phyloP scores from a whole-genome alignment of 2,888 invertebrate species.

The Agapetus fuscipes region DNA sequence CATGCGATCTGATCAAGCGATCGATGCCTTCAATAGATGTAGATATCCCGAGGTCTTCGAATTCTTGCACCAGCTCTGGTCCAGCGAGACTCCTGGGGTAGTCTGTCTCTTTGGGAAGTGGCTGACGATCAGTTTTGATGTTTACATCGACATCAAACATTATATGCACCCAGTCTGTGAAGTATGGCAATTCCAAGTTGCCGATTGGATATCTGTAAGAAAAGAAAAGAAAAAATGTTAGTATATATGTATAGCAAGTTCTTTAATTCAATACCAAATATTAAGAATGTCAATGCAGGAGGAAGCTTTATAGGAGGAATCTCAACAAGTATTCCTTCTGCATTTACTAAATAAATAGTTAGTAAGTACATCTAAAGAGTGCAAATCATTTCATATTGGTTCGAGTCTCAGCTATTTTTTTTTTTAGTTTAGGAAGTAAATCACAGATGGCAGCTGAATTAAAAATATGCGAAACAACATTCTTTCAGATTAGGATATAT shows the following conservation, averaged over 20 bases:
- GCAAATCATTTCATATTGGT: no score
- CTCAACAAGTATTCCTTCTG: no score
- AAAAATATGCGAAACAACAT: no score
- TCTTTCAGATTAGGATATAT: no score
- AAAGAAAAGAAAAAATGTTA: no score
- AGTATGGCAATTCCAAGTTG: constrained; percentile 61
- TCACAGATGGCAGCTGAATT: no score
- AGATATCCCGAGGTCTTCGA: constrained; percentile 45
- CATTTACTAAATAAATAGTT: no score
- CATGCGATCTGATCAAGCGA: constrained; percentile 80
- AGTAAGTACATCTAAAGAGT: no score
- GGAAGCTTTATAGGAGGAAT: no score
- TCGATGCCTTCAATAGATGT: constrained; percentile 71
- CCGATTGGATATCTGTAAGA: constrained; percentile 77
- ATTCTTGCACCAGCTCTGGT: constrained; percentile 46
- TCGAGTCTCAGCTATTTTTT: no score
- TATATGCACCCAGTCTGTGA: constrained; percentile 70
- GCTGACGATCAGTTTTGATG: constrained; percentile 34
- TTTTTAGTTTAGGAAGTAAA: no score
- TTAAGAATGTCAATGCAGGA: no score
- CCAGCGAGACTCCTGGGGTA: constrained; percentile 61
- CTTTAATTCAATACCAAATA: constrained; percentile 1
- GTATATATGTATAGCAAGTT: not conserved
- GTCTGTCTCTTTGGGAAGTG: constrained; percentile 41
- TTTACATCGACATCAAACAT: constrained; percentile 59